Evolutionary conservation across 2,113 vertebrate genomes (phyloP).

Genomic region (Romanogobio albipinnatus): DNA sequence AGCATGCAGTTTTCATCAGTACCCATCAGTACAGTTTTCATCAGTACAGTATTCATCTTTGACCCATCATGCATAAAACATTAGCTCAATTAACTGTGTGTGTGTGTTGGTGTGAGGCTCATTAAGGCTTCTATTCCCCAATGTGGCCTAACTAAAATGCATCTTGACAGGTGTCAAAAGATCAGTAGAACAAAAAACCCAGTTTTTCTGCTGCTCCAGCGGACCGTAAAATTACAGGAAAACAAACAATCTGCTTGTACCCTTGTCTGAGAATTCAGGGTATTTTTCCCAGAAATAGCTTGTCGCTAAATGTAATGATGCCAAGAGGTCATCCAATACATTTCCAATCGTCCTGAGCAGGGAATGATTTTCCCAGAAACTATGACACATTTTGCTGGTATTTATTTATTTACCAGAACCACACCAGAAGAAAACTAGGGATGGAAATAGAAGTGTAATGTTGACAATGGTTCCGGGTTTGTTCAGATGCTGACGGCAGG

Average conservation of each 20-base stretch:
- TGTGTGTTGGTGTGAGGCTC: not conserved
- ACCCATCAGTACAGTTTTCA: too few relatives aligned
- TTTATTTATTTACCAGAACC: not conserved
- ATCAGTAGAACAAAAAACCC: slow-evolving; percentile 45
- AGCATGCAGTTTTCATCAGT: slow-evolving; percentile 22
- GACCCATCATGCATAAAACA: slow-evolving; percentile 53
- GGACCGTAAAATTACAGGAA: slow-evolving; percentile 49
- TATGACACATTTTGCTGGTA: slow-evolving; percentile 39
- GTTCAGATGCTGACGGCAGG: not conserved
- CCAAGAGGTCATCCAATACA: slow-evolving; percentile 31
- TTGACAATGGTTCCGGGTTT: not conserved
- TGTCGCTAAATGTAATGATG: slow-evolving; percentile 29
- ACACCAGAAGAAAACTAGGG: not conserved
- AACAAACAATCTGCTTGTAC: slow-evolving; percentile 43
- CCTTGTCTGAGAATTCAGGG: slow-evolving; percentile 38
- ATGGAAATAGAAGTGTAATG: not conserved
- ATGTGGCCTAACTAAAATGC: slow-evolving; percentile 9
- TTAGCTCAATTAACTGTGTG: slow-evolving; percentile 45
- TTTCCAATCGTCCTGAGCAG: slow-evolving; percentile 40
- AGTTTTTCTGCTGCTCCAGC: slow-evolving; percentile 49
- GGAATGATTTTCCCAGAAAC: slow-evolving; percentile 1
- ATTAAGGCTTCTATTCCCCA: slow-evolving; percentile 40
- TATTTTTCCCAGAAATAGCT: slow-evolving; percentile 31
- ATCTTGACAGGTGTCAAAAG: slow-evolving; percentile 46
- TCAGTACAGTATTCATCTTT: slow-evolving; percentile 38